These are phyloP conservation scores for Ia io DNA, from an alignment of 2,113 vertebrate species.

Conservation along the genomic window DNA sequence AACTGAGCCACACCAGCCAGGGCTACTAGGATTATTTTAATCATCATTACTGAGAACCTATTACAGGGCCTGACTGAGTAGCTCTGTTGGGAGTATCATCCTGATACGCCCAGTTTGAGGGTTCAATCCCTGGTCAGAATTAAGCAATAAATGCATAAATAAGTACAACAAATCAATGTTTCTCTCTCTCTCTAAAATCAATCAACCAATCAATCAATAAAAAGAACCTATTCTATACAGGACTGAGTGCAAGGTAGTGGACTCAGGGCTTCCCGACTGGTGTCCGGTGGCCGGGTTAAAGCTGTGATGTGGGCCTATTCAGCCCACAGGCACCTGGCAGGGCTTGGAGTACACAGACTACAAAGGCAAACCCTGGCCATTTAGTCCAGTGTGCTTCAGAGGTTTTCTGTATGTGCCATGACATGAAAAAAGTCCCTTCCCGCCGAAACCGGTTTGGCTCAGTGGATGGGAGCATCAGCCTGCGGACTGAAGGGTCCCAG, in stretches of 20 bases:
- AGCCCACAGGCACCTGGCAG: not conserved
- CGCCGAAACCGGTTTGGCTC: too few relatives aligned
- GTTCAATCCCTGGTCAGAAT: not conserved
- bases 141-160: not conserved
- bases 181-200: not conserved
- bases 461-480: too few relatives aligned
- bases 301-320: not conserved
- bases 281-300: not conserved
- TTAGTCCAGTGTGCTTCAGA: not conserved
- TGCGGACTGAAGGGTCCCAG: too few relatives aligned
- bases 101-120: not conserved
- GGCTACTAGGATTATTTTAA: not conserved
- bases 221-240: not conserved
- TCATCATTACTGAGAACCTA: not conserved
- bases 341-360: not conserved
- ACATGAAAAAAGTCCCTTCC: not conserved
- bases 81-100: not conserved
- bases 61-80: not conserved
- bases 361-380: not conserved
- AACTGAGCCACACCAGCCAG: too few relatives aligned
- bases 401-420: not conserved
- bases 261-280: not conserved
- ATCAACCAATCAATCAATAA: too few relatives aligned
- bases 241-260: not conserved
- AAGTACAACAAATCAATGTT: not conserved